Base-by-base conservation (phyloP, 2,797 vertebrate genomes). In the Sylvilagus floridanus region DNA sequence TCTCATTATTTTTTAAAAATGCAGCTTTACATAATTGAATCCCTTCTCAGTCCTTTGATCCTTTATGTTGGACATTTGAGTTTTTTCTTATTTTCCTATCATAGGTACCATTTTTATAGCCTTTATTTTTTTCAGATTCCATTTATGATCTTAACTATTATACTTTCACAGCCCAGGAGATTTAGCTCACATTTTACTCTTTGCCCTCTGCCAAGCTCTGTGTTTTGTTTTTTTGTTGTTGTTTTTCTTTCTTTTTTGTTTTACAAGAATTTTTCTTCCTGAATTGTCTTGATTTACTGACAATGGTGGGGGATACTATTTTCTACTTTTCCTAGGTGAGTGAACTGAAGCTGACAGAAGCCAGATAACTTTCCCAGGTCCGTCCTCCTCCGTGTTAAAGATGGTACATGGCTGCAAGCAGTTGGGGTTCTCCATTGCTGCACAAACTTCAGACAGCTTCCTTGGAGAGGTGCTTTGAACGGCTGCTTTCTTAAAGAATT, bases 1-100 rank as follows among this genome's bases (percentile, higher is more conserved):
- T 54, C 84, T 90, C 71, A 92, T 92, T 60, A 32, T 37, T 77
- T 79, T 93, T 62, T 79, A 72, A 81, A 93, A 88, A 52, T 10
- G 5, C 12, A 83, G 63, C 11, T 16, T 91, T 68, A 82, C 79
- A 73, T 83, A 35, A 52, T 72, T 78, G 79, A 94, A 69, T 88
- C 78, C 16, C 93, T 77, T 90, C 13, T 88, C 11, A 77, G 3
- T 88, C 8, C 30, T 93, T 78, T 66, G 5, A 32, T 87, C 9
- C 26, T 93, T 87, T 84, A 10, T 37, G 19, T 84, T 63, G n/a
- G 42, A 75, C 17, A n/a, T 7, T 84, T 63, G 30, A 78, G 47
- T 93, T 42, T 35, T 35, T 84, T 65, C 69, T 32, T 35, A 62
- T 52, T 69, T 95, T 84, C 47, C 62, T 76, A 7, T 52, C 16